Evolutionary conservation across 2,113 vertebrate species (phyloP).

Genomic region (Ceyx cyanopectus): DNA sequence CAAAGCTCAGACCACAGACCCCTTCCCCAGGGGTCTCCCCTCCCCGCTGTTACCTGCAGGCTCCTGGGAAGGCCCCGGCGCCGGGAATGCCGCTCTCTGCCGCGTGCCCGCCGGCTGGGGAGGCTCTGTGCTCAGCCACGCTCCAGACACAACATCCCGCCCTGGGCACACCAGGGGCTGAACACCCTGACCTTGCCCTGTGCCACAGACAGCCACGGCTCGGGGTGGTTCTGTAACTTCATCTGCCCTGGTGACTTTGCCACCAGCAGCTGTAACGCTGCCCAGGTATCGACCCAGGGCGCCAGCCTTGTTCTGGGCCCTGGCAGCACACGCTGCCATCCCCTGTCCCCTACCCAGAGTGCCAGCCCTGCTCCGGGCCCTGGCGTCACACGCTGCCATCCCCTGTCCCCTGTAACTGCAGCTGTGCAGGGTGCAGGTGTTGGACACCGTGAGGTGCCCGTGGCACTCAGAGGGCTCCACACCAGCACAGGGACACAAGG

Average conservation of each 20-base stretch:
- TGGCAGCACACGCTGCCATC: fast-evolving
- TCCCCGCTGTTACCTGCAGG: neutral
- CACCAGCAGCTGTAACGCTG: neutral
- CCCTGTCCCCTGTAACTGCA: neutral
- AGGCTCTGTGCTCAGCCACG: fast-evolving
- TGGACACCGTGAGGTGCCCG: neutral
- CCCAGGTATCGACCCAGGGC: neutral
- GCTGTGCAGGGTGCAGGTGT: neutral
- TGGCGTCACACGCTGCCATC: fast-evolving
- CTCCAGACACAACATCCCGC: slow-evolving; percentile 21
- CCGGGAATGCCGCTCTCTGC: neutral
- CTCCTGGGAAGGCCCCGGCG: neutral
- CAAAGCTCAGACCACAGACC: fast-evolving
- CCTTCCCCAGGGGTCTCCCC: neutral
- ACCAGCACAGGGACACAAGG: no score
- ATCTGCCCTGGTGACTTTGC: neutral
- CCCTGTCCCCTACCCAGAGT: neutral
- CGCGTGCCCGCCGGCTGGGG: fast-evolving
- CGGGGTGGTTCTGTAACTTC: neutral
- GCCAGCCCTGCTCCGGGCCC: neutral
- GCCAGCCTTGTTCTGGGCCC: neutral
- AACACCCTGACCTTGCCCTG: slow-evolving; percentile 16
- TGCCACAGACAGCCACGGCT: neutral
- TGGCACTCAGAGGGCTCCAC: neutral
- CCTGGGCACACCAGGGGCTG: neutral